These are phyloP conservation scores for Enteromius afrohamiltoni DNA, from an alignment of 2,797 vertebrate genomes.

Conservation along the genomic window DNA sequence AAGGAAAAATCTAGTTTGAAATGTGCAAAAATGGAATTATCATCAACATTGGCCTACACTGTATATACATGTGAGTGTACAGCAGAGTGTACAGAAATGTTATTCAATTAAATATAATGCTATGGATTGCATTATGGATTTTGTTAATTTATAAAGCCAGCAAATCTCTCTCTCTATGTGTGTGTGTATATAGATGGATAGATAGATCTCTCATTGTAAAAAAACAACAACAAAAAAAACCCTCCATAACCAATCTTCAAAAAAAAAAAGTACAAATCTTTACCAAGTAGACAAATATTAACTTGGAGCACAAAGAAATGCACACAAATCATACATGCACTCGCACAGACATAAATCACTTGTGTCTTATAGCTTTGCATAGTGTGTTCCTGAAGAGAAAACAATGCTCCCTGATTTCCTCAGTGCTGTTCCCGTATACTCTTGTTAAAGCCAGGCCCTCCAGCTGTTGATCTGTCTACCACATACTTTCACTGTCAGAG, in stretches of 20 bases:
- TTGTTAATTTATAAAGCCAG: no score
- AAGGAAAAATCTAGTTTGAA: background rate
- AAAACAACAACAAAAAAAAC: background rate
- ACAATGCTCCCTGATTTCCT: constrained; percentile 62
- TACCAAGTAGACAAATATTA: constrained; percentile 47
- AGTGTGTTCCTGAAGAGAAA: constrained; percentile 58
- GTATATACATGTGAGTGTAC: background rate
- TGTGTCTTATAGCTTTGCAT: constrained; percentile 56
- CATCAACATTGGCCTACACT: background rate
- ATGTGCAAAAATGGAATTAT: background rate
- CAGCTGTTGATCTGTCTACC: constrained; percentile 56
- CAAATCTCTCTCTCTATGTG: no score
- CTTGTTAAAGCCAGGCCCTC: constrained; percentile 49
- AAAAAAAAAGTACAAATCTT: constrained; percentile 26
- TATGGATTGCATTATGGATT: no score
- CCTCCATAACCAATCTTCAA: background rate
- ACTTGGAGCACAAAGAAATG: constrained; percentile 43
- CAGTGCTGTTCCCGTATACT: constrained; percentile 25
- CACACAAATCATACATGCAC: constrained; percentile 34
- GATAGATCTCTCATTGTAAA: background rate
- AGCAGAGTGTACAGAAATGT: no score
- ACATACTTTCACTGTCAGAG: constrained; percentile 46
- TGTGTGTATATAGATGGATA: background rate
- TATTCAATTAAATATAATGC: no score
- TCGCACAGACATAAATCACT: constrained; percentile 51